Evolutionary conservation across 1,140 invertebrate genomes (phyloP), one percentile per base, ranked within the genome.

Genomic region (Calycopis cecrops): DNA sequence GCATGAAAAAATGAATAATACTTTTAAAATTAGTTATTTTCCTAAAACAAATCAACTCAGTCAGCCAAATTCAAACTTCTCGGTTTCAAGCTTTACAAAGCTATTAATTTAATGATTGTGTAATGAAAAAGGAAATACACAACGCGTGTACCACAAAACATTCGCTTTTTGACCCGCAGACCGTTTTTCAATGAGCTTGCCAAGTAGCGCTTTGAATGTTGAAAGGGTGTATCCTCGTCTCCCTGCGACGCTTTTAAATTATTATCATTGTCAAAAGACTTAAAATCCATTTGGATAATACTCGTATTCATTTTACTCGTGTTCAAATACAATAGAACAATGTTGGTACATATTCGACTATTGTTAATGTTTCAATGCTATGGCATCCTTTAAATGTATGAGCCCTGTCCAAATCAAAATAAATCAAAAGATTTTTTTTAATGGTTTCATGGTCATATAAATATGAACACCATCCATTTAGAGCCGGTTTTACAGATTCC

Each of bases 111-210:
- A 47, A 1, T 10, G 10, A 49, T 33, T 21, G 10, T 34, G n/a
- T 34, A 33, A 42, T 57, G 48, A 50, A 56, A 58, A 18, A 44
- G 50, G 51, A 9, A 53, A 38, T 59, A 52, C 49, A 52, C 62
- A 57, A 60, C 62, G 59, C 57, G 62, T 71, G 64, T 73, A 69
- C 59, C 65, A 60, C 59, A 50, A 60, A 63, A 61, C 59, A 58
- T 62, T 68, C 50, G 69, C 67, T 71, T 79, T 78, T 73, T 73
- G 72, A 72, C 67, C 74, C 67, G 57, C 63, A 60, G 61, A 63
- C 66, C 67, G 76, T 77, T 75, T 80, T 85, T 79, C 76, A 79
- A 79, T 76, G 73, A 71, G 73, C 59, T 74, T 71, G 66, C 63
- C 58, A 63, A 66, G 65, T 68, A 51, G 55, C 67, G 65, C 71